These are phyloP conservation scores for Rynchops niger DNA, from an alignment of 2,113 vertebrate genomes.

Conservation along the genomic window DNA sequence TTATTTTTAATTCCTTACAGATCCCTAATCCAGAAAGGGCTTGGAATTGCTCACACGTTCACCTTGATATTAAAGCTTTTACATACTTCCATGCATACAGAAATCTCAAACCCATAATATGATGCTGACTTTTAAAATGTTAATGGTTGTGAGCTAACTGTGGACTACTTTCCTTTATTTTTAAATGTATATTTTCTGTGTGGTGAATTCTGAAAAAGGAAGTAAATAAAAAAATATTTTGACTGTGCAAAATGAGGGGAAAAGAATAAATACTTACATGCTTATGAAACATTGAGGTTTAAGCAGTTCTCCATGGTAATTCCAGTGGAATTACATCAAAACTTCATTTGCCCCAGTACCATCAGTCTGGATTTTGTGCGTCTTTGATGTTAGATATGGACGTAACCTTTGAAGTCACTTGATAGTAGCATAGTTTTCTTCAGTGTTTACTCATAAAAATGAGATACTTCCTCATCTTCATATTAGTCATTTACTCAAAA, in stretches of 20 bases:
- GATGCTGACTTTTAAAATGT: not conserved
- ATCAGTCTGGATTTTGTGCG: not conserved
- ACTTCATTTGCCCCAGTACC: not conserved
- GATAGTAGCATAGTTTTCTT: not conserved
- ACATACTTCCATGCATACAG: not conserved
- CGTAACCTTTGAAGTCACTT: not conserved
- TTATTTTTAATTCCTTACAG: slow-evolving; percentile 21
- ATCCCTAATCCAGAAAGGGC: not conserved
- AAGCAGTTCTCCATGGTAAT: not conserved
- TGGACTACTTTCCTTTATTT: not conserved
- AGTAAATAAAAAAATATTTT: not conserved
- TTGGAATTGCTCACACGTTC: not conserved
- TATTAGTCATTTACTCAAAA: not conserved
- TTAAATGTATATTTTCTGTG: not conserved
- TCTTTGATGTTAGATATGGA: not conserved
- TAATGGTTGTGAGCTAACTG: not conserved
- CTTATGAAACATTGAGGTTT: not conserved
- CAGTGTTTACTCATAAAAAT: not conserved
- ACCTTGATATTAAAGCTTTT: not conserved
- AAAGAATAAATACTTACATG: not conserved
- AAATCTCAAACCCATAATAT: not conserved
- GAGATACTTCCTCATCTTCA: not conserved
- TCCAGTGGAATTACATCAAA: not conserved
- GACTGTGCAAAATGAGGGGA: not conserved
- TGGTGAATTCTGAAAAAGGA: not conserved